Evolutionary conservation across 2,888 invertebrate genomes (phyloP), one percentile per base, ranked within the genome.

Genomic region (Sphaerophoria rueppellii): DNA sequence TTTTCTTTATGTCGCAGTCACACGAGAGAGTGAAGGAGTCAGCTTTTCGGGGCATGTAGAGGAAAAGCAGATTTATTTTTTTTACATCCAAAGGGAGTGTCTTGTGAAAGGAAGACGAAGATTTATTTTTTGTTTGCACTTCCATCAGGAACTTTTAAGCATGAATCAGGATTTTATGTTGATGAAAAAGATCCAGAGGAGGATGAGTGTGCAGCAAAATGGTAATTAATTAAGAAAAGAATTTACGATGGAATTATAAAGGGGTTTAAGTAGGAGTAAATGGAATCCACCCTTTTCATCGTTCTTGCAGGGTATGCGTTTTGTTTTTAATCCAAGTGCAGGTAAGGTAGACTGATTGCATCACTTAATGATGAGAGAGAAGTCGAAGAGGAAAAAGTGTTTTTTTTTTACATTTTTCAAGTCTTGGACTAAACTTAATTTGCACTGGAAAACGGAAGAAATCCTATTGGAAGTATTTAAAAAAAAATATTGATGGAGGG

Each of bases 191-290:
- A 35, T 57, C 35, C 14, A 35, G 14, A 14, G 35, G 4, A 57
- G 35, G 14, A 57, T 57, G 14, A 14, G 35, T 35, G 35, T 57
- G 57, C 57, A 57, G 35, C 35, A 35, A 35, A 24, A 24, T 9
- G 14, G 57, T 57, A 57, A 57, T 57, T 57, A 57, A 57, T 57
- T 57, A 35, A 35, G 2, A 35, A 14, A 2, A 35, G 57, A 35
- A 35, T 14, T 57, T 14, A 57, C 35, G 6, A 14, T 7, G 9
- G 35, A 14, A 35, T 35, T 35, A 4, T 57, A 35, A 57, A 57
- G 35, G 35, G 57, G 35, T 9, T 14, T 7, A 6, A 43, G 9
- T 40, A 40, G 6, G 6, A 40, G 40, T 40, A 40, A 1, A 12
- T 43, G 12, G 4, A 43, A 24, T 24, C 1, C 24, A 24, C 24